A percentile compares a stretch with the other conserved stretches of the same genome.
Conservation (phyloP, 2,888 invertebrate species). For the Andrena chrysosceles region DNA sequence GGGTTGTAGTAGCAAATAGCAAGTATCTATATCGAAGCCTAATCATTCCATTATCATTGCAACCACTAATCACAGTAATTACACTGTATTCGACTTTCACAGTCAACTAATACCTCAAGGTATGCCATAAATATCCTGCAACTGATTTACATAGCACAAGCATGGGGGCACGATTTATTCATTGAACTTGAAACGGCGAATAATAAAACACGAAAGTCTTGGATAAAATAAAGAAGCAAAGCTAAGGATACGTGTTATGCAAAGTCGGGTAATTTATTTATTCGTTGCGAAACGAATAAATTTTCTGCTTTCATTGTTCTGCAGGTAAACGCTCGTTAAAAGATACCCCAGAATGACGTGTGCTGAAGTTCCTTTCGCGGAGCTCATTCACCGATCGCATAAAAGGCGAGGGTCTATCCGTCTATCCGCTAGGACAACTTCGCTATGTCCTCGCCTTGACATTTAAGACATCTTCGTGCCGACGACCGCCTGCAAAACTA, state of each 20-base stretch:
- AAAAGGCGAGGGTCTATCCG: conserved; percentile 42
- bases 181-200: neutral
- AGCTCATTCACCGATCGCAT: conserved; percentile 58
- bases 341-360: conserved; percentile 18
- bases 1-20: neutral
- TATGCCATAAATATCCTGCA: no score
- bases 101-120: neutral
- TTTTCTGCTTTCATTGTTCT: conserved; percentile 11
- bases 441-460: conserved; percentile 75
- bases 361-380: conserved; percentile 58
- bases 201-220: neutral
- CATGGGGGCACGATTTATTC: neutral
- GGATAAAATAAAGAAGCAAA: neutral
- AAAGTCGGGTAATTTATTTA: neutral
- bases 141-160: neutral
- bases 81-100: neutral
- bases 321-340: neutral
- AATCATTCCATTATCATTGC: neutral
- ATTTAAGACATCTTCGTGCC: conserved; percentile 76
- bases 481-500: conserved; percentile 70
- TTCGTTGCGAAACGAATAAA: neutral
- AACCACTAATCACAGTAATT: neutral
- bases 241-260: neutral
- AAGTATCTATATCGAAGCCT: neutral
- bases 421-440: conserved; percentile 40